Percentiles rank a stretch among this genome's conserved stretches.
These are phyloP conservation scores for Notothenia rossii DNA, from an alignment of 2,113 vertebrate genomes.

Conservation along the genomic window DNA sequence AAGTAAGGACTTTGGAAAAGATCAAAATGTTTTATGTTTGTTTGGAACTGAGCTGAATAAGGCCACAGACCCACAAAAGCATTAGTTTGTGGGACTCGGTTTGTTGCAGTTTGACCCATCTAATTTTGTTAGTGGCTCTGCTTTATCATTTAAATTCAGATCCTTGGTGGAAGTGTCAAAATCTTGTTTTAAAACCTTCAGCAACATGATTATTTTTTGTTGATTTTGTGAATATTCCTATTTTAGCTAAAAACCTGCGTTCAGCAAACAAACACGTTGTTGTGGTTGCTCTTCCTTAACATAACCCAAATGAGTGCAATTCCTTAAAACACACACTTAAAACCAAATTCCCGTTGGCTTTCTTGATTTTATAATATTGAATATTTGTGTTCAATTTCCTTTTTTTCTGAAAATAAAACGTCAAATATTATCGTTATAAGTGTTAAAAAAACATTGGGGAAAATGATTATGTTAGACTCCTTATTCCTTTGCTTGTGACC, in stretches of 20 bases:
- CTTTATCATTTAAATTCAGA: not conserved
- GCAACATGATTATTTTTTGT: not conserved
- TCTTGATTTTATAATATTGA: not conserved
- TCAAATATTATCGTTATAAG: too few species aligned
- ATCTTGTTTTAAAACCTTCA: not conserved
- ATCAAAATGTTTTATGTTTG: not conserved
- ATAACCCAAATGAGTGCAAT: too few species aligned
- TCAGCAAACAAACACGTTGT: too few species aligned
- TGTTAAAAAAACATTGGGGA: too few species aligned
- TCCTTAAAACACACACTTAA: too few species aligned
- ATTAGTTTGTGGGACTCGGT: not conserved
- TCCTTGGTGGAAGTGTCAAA: not conserved
- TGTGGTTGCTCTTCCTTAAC: too few species aligned
- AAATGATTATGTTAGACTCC: too few species aligned
- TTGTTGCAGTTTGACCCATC: not conserved
- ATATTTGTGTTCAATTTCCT: not conserved
- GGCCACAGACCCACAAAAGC: not conserved
- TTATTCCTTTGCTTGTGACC: not conserved
- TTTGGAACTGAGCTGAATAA: not conserved
- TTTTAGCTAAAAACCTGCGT: too few species aligned
- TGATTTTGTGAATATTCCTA: not conserved
- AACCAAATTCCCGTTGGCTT: too few species aligned
- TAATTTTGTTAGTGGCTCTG: not conserved
- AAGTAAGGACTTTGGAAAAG: not conserved
- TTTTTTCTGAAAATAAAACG: not conserved